phyloP scores from a whole-genome alignment of 2,113 vertebrate species.

The Aegotheles bennettii region DNA sequence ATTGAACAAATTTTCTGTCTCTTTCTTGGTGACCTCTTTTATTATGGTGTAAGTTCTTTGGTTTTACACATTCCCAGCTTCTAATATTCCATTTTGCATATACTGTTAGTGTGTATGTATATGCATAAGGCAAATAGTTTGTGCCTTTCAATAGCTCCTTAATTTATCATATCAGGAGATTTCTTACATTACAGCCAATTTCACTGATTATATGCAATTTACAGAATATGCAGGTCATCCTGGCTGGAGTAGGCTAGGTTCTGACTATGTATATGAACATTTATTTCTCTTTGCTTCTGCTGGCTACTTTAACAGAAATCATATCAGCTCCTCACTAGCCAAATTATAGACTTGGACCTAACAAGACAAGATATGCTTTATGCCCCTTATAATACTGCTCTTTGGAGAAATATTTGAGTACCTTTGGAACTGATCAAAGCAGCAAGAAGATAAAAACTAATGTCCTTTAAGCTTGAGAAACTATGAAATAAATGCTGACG shows the following conservation, averaged over 20 bases:
- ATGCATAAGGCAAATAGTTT: not conserved
- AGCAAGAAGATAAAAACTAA: not conserved
- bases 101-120: not conserved
- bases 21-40: not conserved
- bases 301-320: not conserved
- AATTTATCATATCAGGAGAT: not conserved
- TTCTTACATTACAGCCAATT: not conserved
- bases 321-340: not conserved
- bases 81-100: not conserved
- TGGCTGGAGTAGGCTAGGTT: not conserved
- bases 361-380: not conserved
- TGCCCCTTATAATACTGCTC: not conserved
- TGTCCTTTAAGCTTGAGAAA: not conserved
- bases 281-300: not conserved
- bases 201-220: not conserved
- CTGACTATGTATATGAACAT: not conserved
- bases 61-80: not conserved
- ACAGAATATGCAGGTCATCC: not conserved
- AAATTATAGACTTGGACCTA: not conserved
- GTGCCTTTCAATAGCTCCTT: not conserved
- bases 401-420: not conserved
- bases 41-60: not conserved
- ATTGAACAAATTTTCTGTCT: not conserved
- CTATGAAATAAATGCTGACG: not conserved
- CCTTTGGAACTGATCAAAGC: not conserved